phyloP scores from a whole-genome alignment of 1,140 invertebrate genomes.

The Stegodyphus mimosarum region DNA sequence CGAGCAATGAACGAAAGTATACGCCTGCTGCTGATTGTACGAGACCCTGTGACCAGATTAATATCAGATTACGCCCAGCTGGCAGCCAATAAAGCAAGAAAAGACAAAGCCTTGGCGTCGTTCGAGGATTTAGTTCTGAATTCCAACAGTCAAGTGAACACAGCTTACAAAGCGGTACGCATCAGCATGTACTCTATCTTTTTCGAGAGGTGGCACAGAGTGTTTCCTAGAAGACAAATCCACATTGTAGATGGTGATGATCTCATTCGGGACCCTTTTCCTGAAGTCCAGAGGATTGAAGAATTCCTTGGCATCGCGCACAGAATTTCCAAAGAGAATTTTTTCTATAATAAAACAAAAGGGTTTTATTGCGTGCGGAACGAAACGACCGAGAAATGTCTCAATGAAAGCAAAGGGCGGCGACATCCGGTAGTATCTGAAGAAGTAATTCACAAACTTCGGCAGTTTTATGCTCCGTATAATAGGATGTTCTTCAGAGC shows the following conservation, averaged over 20 bases:
- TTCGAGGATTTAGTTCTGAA: constrained; percentile 83
- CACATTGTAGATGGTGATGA: constrained; percentile 73
- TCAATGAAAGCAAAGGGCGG: constrained; percentile 69
- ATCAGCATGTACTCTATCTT: constrained; percentile 89
- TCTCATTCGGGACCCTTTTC: constrained; percentile 70
- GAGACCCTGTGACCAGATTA: constrained; percentile 73
- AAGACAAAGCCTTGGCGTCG: constrained; percentile 58
- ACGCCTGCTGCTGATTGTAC: constrained; percentile 72
- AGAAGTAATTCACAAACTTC: constrained; percentile 66
- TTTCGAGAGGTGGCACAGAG: constrained; percentile 81
- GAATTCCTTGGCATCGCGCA: constrained; percentile 70
- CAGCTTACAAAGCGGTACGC: constrained; percentile 80
- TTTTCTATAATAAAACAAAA: constrained; percentile 71
- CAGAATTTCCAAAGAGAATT: constrained; percentile 69
- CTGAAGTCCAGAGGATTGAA: constrained; percentile 71
- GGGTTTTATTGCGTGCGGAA: constrained; percentile 72
- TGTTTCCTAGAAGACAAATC: constrained; percentile 71
- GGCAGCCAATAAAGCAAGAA: constrained; percentile 60
- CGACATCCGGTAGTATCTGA: constrained; percentile 67
- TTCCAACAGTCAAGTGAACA: constrained; percentile 84
- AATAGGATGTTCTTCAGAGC: constrained; percentile 67
- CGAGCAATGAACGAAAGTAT: constrained; percentile 71
- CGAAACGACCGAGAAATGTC: constrained; percentile 66
- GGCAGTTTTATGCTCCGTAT: constrained; percentile 67
- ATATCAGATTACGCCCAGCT: constrained; percentile 73